Conservation (phyloP, 1,140 invertebrate species). For the Microplitis demolitor region DNA sequence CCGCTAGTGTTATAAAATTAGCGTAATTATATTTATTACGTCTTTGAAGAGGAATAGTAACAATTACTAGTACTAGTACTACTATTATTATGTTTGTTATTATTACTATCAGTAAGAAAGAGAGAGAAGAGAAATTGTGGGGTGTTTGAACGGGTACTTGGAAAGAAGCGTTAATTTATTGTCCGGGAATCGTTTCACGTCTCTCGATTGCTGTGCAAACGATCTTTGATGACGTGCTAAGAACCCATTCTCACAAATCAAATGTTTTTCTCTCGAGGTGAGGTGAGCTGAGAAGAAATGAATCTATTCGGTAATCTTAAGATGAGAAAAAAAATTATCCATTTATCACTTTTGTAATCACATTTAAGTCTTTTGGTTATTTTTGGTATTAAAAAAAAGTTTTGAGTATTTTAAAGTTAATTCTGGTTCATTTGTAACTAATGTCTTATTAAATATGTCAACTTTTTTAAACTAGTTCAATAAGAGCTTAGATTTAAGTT, state of each 20-base stretch:
- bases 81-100: not conserved
- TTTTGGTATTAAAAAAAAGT: not conserved
- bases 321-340: not conserved
- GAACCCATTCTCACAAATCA: slow-evolving; percentile 17
- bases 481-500: too few relatives aligned
- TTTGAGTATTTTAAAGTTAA: too few relatives aligned
- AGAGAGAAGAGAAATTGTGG: not conserved
- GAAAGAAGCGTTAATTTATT: slow-evolving; percentile 15
- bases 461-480: too few relatives aligned
- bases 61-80: too few relatives aligned
- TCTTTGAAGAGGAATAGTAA: not conserved
- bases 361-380: not conserved
- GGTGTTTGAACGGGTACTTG: not conserved
- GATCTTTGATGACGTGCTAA: slow-evolving; percentile 21
- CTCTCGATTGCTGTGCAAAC: slow-evolving; percentile 6
- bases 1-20: not conserved
- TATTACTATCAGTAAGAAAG: not conserved
- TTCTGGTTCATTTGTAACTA: too few relatives aligned
- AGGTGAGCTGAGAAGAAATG: not conserved
- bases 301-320: not conserved
- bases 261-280: not conserved
- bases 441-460: too few relatives aligned
- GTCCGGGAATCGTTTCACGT: slow-evolving; percentile 2
- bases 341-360: not conserved
- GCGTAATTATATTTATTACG: slow-evolving; percentile 39